Percentiles rank a stretch among this genome's conserved stretches.
Conservation (phyloP, 2,113 vertebrate species). For the Myrmophylax atrothorax region DNA sequence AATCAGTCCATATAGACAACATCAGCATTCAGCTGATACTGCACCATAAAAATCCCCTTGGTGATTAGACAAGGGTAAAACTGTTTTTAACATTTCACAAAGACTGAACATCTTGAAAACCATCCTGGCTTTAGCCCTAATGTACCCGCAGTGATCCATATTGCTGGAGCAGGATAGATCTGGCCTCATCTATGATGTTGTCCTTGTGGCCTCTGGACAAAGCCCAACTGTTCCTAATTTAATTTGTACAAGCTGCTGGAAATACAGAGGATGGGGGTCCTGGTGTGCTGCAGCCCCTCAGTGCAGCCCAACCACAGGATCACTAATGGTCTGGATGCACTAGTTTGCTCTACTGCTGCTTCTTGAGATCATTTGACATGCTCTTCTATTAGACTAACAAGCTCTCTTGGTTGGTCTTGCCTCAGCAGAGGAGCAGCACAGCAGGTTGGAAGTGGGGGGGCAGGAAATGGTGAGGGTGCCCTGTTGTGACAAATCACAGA, state of each 20-base stretch:
- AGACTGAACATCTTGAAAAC: conserved; percentile 58
- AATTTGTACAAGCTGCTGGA: conserved; percentile 46
- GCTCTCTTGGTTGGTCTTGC: neutral
- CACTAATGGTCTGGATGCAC: neutral
- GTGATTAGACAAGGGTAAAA: neutral
- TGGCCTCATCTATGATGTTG: neutral
- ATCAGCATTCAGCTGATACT: neutral
- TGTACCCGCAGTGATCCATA: neutral
- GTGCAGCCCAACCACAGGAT: neutral
- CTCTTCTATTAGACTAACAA: neutral
- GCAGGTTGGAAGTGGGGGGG: accelerated
- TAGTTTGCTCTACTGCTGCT: neutral
- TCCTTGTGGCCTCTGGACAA: conserved; percentile 16
- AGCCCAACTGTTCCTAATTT: conserved; percentile 32
- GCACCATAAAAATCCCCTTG: neutral
- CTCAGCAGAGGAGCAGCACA: neutral
- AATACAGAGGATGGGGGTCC: neutral
- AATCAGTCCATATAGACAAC: conserved; percentile 38
- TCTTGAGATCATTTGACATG: neutral
- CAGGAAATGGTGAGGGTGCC: neutral
- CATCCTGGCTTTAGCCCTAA: conserved; percentile 53
- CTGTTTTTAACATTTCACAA: neutral
- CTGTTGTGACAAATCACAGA: neutral
- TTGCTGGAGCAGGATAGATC: conserved; percentile 35
- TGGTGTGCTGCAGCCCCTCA: accelerated